Evolutionary conservation across 2,888 invertebrate genomes (phyloP).

Genomic region (Cephus sareptanus): DNA sequence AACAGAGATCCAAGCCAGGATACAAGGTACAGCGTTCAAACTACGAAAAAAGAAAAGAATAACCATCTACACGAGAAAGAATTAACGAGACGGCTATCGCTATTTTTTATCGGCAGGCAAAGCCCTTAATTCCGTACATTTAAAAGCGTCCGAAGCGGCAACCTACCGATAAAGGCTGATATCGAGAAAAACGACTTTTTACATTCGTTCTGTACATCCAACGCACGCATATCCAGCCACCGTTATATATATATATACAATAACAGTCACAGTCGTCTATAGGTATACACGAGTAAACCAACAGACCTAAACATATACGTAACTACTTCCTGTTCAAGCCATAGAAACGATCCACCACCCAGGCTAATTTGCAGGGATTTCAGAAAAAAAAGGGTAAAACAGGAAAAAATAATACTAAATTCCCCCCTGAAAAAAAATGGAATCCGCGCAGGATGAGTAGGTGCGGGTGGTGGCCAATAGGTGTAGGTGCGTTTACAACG

Average conservation of each 20-base stretch:
- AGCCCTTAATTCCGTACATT: too few relatives aligned
- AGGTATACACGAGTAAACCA: not conserved
- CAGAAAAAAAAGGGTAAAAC: not conserved
- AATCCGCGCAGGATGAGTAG: not conserved
- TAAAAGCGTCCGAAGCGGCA: too few relatives aligned
- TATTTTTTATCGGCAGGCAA: too few relatives aligned
- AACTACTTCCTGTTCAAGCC: not conserved
- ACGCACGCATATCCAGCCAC: too few relatives aligned
- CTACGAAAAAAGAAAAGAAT: too few relatives aligned
- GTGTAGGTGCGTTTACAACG: not conserved
- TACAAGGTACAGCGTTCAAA: too few relatives aligned
- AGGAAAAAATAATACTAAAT: not conserved
- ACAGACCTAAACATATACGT: not conserved
- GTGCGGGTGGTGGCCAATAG: not conserved
- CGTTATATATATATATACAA: not conserved
- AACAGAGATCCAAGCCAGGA: too few relatives aligned
- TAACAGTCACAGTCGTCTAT: not conserved
- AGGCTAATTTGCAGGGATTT: not conserved
- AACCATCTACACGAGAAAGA: too few relatives aligned
- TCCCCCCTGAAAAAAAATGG: not conserved
- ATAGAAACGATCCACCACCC: not conserved
- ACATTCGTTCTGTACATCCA: too few relatives aligned
- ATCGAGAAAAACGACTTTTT: too few relatives aligned
- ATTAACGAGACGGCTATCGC: too few relatives aligned
- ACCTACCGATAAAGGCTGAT: too few relatives aligned